phyloP scores from a whole-genome alignment of 2,888 invertebrate genomes.

The Endotricha flammealis region DNA sequence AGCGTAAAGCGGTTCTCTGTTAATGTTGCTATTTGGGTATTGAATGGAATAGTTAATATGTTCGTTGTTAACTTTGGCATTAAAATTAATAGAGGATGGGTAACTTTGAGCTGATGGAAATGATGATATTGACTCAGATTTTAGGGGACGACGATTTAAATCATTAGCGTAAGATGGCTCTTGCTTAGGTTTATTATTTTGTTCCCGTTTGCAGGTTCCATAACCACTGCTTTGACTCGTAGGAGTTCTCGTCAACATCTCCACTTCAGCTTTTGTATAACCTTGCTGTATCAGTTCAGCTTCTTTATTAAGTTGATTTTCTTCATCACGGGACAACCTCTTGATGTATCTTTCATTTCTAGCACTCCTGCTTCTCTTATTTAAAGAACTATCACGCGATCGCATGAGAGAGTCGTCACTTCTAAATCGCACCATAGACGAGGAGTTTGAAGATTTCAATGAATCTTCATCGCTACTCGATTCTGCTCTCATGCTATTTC shows the following conservation, averaged over 20 bases:
- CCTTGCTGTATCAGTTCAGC: slow-evolving; percentile 71
- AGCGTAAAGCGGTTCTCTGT: slow-evolving; percentile 55
- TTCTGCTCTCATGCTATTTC: slow-evolving; percentile 79
- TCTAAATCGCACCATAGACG: slow-evolving; percentile 81
- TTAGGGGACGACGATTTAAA: slow-evolving; percentile 51
- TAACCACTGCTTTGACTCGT: slow-evolving; percentile 73
- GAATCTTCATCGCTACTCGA: slow-evolving; percentile 87
- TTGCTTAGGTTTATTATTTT: slow-evolving; percentile 63
- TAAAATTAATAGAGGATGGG: slow-evolving; percentile 74
- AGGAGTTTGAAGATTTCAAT: slow-evolving; percentile 80
- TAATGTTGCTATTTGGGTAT: slow-evolving; percentile 54
- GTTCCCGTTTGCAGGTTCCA: slow-evolving; percentile 67
- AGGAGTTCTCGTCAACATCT: slow-evolving; percentile 73
- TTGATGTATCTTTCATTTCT: slow-evolving; percentile 89
- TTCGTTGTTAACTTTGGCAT: slow-evolving; percentile 75
- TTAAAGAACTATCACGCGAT: slow-evolving; percentile 77
- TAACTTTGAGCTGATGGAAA: slow-evolving; percentile 74
- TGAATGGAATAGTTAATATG: slow-evolving; percentile 73
- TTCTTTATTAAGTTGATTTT: slow-evolving; percentile 76
- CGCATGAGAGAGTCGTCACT: slow-evolving; percentile 83
- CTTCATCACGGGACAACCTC: slow-evolving; percentile 84
- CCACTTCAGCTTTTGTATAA: slow-evolving; percentile 73
- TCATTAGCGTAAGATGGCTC: slow-evolving; percentile 53
- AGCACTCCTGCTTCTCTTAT: slow-evolving; percentile 83
- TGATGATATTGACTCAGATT: slow-evolving; percentile 73